Percentiles rank a stretch among this genome's conserved stretches.
These are phyloP conservation scores for Drosophila buzzatii DNA, from an alignment of 2,888 invertebrate species.

Conservation along the genomic window DNA sequence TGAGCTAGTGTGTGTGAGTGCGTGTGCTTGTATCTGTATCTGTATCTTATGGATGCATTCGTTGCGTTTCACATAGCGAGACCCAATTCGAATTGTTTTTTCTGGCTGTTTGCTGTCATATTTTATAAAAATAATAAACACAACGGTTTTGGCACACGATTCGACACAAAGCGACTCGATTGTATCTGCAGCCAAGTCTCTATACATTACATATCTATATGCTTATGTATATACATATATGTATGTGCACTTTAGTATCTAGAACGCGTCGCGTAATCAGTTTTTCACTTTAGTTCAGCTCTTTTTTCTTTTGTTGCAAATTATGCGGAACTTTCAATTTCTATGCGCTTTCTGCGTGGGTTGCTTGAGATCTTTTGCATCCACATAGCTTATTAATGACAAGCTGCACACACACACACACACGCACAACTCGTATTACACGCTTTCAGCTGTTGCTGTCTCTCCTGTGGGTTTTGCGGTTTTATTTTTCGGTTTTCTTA, in stretches of 20 bases:
- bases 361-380: constrained; percentile 47
- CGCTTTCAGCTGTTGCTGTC: constrained; percentile 43
- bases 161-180: constrained; percentile 46
- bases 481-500: constrained; percentile 32
- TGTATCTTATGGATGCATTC: constrained; percentile 72
- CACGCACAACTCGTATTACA: constrained; percentile 45
- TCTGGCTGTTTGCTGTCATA: constrained; percentile 54
- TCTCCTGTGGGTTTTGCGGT: constrained; percentile 41
- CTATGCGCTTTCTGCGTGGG: constrained; percentile 64
- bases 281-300: constrained; percentile 37
- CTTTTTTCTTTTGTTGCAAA: constrained; percentile 40
- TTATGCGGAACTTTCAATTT: constrained; percentile 72
- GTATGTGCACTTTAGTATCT: constrained; percentile 54
- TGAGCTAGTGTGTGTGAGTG: constrained; percentile 25
- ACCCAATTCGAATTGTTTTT: constrained; percentile 34
- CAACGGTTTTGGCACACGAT: constrained; percentile 60
- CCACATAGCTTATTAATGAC: not conserved
- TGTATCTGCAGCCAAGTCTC: constrained; percentile 36
- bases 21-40: constrained; percentile 25
- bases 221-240: not conserved
- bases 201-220: not conserved
- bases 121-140: constrained; percentile 62
- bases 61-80: constrained; percentile 33
- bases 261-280: constrained; percentile 77
- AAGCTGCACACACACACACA: constrained; percentile 21